Percentiles rank a stretch among this genome's conserved stretches.
These are phyloP conservation scores for Turritopsis rubra DNA, from an alignment of 30 jellyfish, hydroid and myxozoan species.

Conservation along the genomic window DNA sequence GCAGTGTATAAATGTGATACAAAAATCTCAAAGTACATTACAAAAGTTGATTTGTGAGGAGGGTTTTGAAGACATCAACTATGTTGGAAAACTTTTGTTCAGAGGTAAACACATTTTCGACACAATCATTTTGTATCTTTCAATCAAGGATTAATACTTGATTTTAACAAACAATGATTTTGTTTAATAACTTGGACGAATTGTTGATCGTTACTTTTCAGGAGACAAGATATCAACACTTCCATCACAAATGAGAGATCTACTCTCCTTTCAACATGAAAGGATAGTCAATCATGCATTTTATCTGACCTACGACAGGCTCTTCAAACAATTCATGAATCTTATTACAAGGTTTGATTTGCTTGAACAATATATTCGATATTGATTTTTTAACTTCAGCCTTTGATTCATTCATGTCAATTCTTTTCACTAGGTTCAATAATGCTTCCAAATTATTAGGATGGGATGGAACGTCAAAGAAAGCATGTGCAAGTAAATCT, in stretches of 20 bases:
- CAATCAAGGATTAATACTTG: background rate
- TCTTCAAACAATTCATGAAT: constrained; percentile 19
- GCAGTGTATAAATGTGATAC: constrained; percentile 1
- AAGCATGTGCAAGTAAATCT: background rate
- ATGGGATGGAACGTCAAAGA: background rate
- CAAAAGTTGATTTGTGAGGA: constrained; percentile 23
- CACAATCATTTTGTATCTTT: background rate
- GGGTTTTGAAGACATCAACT: constrained; percentile 21
- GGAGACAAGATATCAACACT: constrained; percentile 22
- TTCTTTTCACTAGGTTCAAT: background rate
- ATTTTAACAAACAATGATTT: background rate
- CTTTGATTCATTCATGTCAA: background rate
- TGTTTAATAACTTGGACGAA: too few relatives aligned
- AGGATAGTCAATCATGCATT: background rate
- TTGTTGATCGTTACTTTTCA: too few relatives aligned
- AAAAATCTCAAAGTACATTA: constrained; percentile 14
- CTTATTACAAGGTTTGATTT: constrained; percentile 11
- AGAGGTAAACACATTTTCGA: constrained; percentile 5
- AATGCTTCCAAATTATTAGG: background rate
- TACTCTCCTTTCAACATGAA: constrained; percentile 17
- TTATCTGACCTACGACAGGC: background rate
- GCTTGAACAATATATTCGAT: background rate
- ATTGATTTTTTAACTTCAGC: too few relatives aligned
- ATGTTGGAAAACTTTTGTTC: constrained; percentile 17
- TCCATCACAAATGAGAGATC: constrained; percentile 14